A percentile compares a stretch with the other conserved stretches of the same genome.
Conservation (phyloP, 2,888 invertebrate genomes). For the Tillus elongatus region DNA sequence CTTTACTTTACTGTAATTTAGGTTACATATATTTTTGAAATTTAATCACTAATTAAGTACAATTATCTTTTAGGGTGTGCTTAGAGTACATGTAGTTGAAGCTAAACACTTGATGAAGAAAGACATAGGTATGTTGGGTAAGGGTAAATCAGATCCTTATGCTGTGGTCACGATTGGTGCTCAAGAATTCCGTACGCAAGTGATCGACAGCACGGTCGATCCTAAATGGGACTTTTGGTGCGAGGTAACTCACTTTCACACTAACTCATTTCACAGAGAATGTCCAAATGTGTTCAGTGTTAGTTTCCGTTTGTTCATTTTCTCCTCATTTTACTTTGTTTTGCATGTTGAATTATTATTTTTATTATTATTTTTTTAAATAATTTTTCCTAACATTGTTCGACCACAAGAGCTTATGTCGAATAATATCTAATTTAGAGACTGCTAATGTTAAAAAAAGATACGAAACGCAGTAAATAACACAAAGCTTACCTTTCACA, state of each 20-base stretch:
- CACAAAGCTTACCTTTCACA: no score
- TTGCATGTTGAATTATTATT: constrained; percentile 5
- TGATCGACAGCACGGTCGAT: constrained; percentile 86
- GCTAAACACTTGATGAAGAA: constrained; percentile 94
- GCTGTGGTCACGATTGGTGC: constrained; percentile 86
- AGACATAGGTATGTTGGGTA: constrained; percentile 82
- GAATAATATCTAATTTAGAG: no score
- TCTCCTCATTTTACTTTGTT: constrained; percentile 23
- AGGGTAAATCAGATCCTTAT: constrained; percentile 97
- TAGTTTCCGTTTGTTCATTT: constrained; percentile 4
- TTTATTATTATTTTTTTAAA: not conserved
- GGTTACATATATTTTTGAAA: no score
- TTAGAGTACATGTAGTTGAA: constrained; percentile 89
- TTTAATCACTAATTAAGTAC: not conserved
- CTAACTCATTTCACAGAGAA: no score
- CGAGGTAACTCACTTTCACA: constrained; percentile 63
- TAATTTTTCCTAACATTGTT: no score
- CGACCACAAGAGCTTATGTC: no score
- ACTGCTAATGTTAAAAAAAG: no score
- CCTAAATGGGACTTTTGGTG: constrained; percentile 98
- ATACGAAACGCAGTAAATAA: no score
- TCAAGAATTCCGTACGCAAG: constrained; percentile 87
- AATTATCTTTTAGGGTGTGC: constrained; percentile 70
- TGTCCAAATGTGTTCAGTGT: no score
- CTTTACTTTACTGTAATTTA: no score